These are phyloP conservation scores for Metaphire vulgaris DNA, from an alignment of 1,140 invertebrate genomes.

Conservation along the genomic window DNA sequence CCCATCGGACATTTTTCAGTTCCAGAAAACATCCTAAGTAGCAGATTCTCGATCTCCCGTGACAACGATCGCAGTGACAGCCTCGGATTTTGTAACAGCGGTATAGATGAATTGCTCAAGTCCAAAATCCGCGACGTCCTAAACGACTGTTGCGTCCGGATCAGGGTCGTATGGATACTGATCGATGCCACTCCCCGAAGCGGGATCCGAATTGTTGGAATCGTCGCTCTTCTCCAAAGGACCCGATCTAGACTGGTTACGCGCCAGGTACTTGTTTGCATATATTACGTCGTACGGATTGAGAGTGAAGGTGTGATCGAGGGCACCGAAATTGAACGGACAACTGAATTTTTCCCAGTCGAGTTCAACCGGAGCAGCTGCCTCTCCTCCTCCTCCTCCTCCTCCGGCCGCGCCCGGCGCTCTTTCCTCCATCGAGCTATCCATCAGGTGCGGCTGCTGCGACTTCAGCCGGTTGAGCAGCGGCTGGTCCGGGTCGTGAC, in stretches of 20 bases:
- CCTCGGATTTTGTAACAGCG: too few species aligned
- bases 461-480: not conserved
- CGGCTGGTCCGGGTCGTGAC: not conserved
- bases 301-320: conserved; percentile 12
- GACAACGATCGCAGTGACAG: too few species aligned
- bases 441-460: not conserved
- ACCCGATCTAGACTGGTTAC: not conserved
- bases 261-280: conserved; percentile 15
- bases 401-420: not conserved
- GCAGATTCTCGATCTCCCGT: too few species aligned
- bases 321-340: conserved; percentile 11
- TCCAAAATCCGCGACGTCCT: too few species aligned
- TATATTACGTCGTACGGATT: conserved; percentile 21
- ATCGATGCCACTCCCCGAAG: not conserved
- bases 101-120: too few species aligned
- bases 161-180: not conserved
- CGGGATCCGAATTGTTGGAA: not conserved
- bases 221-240: not conserved
- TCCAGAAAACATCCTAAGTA: too few species aligned
- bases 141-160: not conserved
- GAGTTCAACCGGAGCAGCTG: not conserved
- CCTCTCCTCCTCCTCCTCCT: not conserved
- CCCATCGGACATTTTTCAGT: too few species aligned
- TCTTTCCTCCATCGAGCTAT: not conserved
- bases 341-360: conserved; percentile 15